Percentiles rank a stretch among this genome's conserved stretches.
phyloP scores from a whole-genome alignment of 2,888 invertebrate species.

The Prenolepis imparis region DNA sequence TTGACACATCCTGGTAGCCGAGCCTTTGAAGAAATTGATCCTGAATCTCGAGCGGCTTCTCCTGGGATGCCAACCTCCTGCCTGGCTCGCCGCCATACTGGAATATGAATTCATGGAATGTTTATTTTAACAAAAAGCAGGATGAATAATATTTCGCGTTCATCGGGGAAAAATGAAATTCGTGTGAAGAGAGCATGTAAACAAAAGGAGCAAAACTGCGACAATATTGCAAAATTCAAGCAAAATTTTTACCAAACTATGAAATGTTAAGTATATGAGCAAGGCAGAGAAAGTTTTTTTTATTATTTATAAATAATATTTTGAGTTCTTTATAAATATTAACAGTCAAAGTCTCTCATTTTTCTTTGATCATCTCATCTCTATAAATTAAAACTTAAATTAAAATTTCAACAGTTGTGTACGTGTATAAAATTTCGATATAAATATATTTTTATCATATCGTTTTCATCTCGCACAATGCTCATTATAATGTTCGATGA shows the following conservation, averaged over 20 bases:
- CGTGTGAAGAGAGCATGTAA: background rate
- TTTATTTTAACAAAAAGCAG: constrained; percentile 54
- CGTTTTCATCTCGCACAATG: background rate
- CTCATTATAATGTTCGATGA: background rate
- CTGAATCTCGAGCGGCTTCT: constrained; percentile 89
- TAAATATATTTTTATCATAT: background rate
- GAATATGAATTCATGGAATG: constrained; percentile 55
- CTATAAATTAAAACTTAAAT: background rate
- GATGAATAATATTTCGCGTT: background rate
- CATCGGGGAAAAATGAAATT: background rate
- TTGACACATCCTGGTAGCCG: constrained; percentile 88
- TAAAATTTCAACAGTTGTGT: background rate
- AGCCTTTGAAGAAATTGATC: constrained; percentile 88
- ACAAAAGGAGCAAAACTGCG: background rate
- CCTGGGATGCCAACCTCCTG: constrained; percentile 87
- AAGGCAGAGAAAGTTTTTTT: background rate
- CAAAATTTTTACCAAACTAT: background rate
- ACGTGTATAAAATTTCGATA: too few species aligned
- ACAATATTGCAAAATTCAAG: background rate
- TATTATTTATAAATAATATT: background rate
- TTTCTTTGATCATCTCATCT: background rate
- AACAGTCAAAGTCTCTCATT: background rate
- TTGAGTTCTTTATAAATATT: background rate
- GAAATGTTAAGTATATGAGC: background rate
- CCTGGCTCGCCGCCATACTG: constrained; percentile 88